Evolutionary conservation across 2,888 invertebrate species (phyloP), one percentile per base, ranked within the genome.

Genomic region (Dryobotodes eremita): DNA sequence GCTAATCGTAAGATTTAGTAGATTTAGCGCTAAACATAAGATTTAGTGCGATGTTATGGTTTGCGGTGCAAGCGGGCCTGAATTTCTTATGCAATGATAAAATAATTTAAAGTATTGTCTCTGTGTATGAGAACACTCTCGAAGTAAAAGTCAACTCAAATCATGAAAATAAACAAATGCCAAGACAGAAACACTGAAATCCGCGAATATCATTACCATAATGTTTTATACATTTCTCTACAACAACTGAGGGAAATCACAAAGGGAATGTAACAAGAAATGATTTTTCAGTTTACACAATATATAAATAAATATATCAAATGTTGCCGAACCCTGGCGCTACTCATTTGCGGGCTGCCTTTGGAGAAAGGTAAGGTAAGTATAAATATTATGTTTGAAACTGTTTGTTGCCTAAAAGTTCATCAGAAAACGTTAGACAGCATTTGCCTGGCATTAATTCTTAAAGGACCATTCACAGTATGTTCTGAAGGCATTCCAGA

Each of bases 201-300:
- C 62, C 42, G 13, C 46, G 77, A 81, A 85, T 50, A 84, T 8
- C 5, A 84, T 74, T 83, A 77, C 48, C 70, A 75, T 85, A 85
- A 85, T 83, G 71, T 81, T 71, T 76, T 68, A 68, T 69, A 73
- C 77, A 85, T 77, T 74, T 57, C 57, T 64, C 48, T 64, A 69
- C 15, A 70, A 53, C 23, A 42, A 64, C 48, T 11, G 55, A 57
- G 46, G 20, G 13, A 72, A 73, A 85, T 73, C 71, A 76, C 72
- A 80, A 62, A 71, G 62, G 31, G 13, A 65, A 66, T 69, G 55
- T 70, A 17, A 57, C 61, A 66, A 75, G 69, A 64, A 65, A 75
- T 75, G 71, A 80, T 53, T 71, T 48, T 75, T 53, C 31, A 70
- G 42, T 66, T 79, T 64, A 20, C 55, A 57, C 11, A 66, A 50